Conservation (phyloP, 2,797 vertebrate species). For the Rhinatrema bivittatum region DNA sequence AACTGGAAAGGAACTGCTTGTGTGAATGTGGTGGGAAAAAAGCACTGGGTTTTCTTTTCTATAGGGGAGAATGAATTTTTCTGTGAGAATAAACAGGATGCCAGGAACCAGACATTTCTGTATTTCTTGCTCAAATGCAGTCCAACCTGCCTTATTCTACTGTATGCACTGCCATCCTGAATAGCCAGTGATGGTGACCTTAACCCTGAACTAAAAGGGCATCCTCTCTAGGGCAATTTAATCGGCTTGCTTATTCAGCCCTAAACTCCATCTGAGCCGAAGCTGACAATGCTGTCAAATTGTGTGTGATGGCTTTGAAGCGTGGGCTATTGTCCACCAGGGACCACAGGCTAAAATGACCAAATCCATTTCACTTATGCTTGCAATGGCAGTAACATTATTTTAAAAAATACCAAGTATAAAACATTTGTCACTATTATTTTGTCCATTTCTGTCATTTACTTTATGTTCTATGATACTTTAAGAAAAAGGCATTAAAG, state of each 20-base stretch:
- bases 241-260: slow-evolving; percentile 37
- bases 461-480: slow-evolving; percentile 37
- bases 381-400: slow-evolving; percentile 41
- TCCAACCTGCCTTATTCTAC: slow-evolving; percentile 21
- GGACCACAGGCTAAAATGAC: slow-evolving; percentile 35
- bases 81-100: slow-evolving; percentile 2
- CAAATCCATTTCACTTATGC: slow-evolving; percentile 42
- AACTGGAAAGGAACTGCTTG: slow-evolving; percentile 16
- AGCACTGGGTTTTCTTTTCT: slow-evolving; percentile 10
- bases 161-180: slow-evolving; percentile 5
- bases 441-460: slow-evolving; percentile 40
- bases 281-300: slow-evolving; percentile 32
- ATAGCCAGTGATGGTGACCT: slow-evolving; percentile 32
- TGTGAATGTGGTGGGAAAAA: slow-evolving; percentile 12
- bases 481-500: slow-evolving; percentile 41
- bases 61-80: not conserved
- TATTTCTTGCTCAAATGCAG: slow-evolving; percentile 10
- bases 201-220: slow-evolving; percentile 29
- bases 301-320: slow-evolving; percentile 36
- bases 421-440: slow-evolving; percentile 36
- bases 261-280: slow-evolving; percentile 25
- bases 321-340: slow-evolving; percentile 27
- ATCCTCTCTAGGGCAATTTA: slow-evolving; percentile 25
- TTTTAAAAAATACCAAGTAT: slow-evolving; percentile 35
- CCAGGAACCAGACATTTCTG: slow-evolving; percentile 5